A percentile compares a stretch with the other conserved stretches of the same genome.
Evolutionary conservation across 2,113 vertebrate species (phyloP).

Genomic region (Hippoglossus stenolepis): DNA sequence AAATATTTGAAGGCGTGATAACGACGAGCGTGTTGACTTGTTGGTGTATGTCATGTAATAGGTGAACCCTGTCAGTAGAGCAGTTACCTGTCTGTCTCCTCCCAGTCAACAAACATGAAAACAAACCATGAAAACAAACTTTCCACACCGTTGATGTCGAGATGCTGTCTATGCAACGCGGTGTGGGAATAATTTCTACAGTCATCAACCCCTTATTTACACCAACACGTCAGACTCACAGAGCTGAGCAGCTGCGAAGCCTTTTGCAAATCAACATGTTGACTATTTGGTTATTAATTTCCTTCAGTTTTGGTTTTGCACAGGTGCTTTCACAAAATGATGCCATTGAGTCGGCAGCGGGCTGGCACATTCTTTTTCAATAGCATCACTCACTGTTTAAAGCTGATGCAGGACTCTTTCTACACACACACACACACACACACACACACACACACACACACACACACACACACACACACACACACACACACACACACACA

Average conservation of each 20-base stretch:
- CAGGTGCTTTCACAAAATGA: constrained; percentile 35
- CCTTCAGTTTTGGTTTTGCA: constrained; percentile 1
- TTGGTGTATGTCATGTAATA: background rate
- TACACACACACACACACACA: background rate
- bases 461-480: background rate
- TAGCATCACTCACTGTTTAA: constrained; percentile 8
- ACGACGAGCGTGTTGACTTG: background rate
- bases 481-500: background rate
- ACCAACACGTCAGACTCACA: constrained; percentile 20
- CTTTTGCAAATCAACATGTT: constrained; percentile 16
- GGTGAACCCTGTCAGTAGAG: background rate
- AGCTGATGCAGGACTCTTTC: background rate
- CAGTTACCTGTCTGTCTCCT: constrained; percentile 3
- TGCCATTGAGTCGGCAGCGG: constrained; percentile 10
- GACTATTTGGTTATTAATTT: constrained; percentile 20
- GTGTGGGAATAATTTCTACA: constrained; percentile 36
- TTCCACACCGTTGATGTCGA: constrained; percentile 26
- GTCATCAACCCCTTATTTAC: constrained; percentile 45
- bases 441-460: background rate
- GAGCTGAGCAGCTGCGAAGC: constrained; percentile 22
- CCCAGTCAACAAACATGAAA: constrained; percentile 17
- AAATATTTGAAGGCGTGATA: background rate
- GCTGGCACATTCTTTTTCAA: constrained; percentile 3
- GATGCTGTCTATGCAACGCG: constrained; percentile 33
- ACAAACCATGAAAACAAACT: constrained; percentile 21